phyloP scores from a whole-genome alignment of 37 sponge, comb jelly and placozoan species.

The Cliona cf. orientalis region DNA sequence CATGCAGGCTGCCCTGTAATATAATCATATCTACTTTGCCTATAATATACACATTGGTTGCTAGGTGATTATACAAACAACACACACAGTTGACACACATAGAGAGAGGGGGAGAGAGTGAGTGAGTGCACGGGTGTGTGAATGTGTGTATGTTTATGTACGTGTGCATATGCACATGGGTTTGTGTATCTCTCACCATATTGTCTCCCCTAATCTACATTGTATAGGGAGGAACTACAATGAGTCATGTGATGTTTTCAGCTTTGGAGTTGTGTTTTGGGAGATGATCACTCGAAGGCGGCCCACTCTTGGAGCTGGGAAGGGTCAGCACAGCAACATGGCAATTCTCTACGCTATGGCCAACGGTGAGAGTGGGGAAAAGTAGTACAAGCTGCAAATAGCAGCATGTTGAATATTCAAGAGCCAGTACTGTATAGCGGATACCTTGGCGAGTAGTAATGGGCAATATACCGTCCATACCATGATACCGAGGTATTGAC shows the following conservation, averaged over 20 bases:
- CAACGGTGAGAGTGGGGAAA: conserved; percentile 35
- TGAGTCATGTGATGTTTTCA: conserved; percentile 68
- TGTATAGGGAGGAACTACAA: conserved; percentile 62
- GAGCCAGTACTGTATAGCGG: no score
- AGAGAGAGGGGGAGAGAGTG: not conserved
- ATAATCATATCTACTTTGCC: no score
- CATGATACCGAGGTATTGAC: no score
- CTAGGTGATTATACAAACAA: no score
- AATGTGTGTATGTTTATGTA: not conserved
- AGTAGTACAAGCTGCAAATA: no score
- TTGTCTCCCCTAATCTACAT: not conserved
- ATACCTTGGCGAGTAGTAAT: no score
- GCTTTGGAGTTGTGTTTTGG: conserved; percentile 78
- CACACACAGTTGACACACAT: no score
- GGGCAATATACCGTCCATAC: no score
- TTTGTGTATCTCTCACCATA: not conserved
- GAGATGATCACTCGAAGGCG: conserved; percentile 72
- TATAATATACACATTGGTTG: no score
- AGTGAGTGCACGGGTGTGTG: not conserved
- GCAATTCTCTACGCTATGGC: conserved; percentile 72
- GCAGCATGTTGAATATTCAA: no score
- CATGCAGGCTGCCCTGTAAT: no score
- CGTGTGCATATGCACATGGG: not conserved
- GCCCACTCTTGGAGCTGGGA: conserved; percentile 40
- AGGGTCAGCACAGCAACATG: conserved; percentile 1